Conservation (phyloP, 2,797 vertebrate species). For the Oceanodroma leucorhoa region DNA sequence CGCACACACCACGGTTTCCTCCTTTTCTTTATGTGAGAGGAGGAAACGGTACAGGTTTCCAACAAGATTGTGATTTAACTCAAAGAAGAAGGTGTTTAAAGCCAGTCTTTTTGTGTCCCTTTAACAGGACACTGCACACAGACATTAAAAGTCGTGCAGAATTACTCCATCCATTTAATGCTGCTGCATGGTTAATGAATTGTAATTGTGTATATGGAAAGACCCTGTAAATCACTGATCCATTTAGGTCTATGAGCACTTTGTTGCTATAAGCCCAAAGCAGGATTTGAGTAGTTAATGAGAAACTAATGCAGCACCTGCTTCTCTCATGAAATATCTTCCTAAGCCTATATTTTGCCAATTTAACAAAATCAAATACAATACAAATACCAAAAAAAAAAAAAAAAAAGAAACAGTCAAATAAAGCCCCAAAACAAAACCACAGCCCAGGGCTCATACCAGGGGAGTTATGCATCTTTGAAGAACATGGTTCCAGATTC, state of each 20-base stretch:
- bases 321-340: slow-evolving; percentile 62
- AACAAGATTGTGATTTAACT: slow-evolving; percentile 44
- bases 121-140: slow-evolving; percentile 48
- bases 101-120: slow-evolving; percentile 9
- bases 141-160: slow-evolving; percentile 40
- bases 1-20: background rate
- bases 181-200: slow-evolving; percentile 64
- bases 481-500: background rate
- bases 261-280: slow-evolving; percentile 61
- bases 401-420: background rate
- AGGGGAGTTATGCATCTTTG: background rate
- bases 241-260: slow-evolving; percentile 56
- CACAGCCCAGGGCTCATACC: background rate
- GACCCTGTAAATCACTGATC: slow-evolving; percentile 58
- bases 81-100: slow-evolving; percentile 52
- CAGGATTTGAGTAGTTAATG: slow-evolving; percentile 73
- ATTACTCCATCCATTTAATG: slow-evolving; percentile 41
- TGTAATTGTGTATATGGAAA: slow-evolving; percentile 60
- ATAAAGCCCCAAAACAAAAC: background rate
- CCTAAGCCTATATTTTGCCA: slow-evolving; percentile 44
- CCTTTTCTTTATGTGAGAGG: background rate
- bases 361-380: slow-evolving; percentile 54
- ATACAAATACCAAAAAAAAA: background rate
- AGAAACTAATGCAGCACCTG: slow-evolving; percentile 72
- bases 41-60: slow-evolving; percentile 31